Base-by-base conservation (phyloP, 2,888 invertebrate species). In the Pollenia labialis region DNA sequence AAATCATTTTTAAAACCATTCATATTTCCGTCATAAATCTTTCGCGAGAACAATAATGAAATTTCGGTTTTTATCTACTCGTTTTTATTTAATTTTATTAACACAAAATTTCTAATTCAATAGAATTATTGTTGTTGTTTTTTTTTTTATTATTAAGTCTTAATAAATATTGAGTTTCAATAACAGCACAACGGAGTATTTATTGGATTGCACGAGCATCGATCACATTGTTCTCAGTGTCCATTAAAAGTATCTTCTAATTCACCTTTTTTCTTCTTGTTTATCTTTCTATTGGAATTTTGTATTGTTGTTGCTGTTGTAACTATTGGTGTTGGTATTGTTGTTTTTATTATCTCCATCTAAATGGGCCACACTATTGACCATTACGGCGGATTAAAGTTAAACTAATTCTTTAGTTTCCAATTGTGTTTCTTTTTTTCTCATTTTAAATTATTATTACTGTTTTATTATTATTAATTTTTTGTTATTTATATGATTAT, bases 1-100 rank as follows among this genome's bases (percentile, higher is more conserved):
- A 87, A 87, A 87, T 87, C 87, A 87, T 84, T 87, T 84, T 87
- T 77, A 87, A 84, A 84, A 72, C 84, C 84, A 84, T 87, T 87
- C 81, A 87, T 87, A 87, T 81, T 81, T 84, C 56, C 56, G 74
- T 84, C 87, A 87, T 86, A 86, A 86, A 86, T 86, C 86, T 86
- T 80, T 23, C 23, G 11, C 3, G 32, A 48, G 76, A 87, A 87
- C 76, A 83, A 87, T 74, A 87, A 81, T 68, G 74, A 54, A 60
- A 68, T 44, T 44, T 32, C 32, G 4, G 32, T 12, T 71, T 46
- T 52, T 66, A 23, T 76, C 12, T 62, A 44, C 42, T 23, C 23
- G 23, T 58, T 18, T 40, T 52, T n/a, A n/a, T 4, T 48, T 42
- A 23, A 14, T 1, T 32, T 66, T 77, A 23, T 32, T 60, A 9